Evolutionary conservation across 2,113 vertebrate species (phyloP).

Genomic region (Strix aluco): DNA sequence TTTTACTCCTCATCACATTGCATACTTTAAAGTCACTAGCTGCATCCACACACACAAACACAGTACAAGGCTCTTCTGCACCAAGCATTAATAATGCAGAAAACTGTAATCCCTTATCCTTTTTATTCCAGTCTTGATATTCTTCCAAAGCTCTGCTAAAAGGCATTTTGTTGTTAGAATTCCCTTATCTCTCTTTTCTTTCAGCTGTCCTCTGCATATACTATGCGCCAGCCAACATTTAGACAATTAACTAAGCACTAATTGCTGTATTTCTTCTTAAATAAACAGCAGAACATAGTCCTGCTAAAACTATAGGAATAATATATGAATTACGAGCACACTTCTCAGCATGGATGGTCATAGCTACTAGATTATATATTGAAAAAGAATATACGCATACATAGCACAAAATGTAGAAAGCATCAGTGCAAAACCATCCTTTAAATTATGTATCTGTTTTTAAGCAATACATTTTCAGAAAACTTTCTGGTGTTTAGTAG

Average conservation of each 20-base stretch:
- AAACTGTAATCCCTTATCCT: neutral
- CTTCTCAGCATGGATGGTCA: neutral
- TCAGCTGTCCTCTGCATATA: neutral
- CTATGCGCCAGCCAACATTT: neutral
- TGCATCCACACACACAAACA: neutral
- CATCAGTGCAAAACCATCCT: neutral
- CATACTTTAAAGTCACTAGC: neutral
- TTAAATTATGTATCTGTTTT: neutral
- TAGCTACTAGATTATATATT: neutral
- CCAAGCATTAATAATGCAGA: neutral
- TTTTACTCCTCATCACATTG: neutral
- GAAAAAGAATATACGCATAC: constrained; percentile 15
- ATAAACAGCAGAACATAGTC: neutral
- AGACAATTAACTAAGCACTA: neutral
- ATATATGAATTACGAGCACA: neutral
- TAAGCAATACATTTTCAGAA: constrained; percentile 28
- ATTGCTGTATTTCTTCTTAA: neutral
- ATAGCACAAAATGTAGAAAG: constrained; percentile 25
- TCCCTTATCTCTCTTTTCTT: neutral
- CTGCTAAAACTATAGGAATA: neutral
- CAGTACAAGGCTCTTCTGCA: neutral
- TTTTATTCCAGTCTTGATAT: neutral
- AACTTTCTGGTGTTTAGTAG: neutral
- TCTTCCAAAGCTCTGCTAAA: neutral
- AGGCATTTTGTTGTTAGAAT: neutral